These are phyloP conservation scores for Tarsius wallacei DNA, from an alignment of 2,797 vertebrate genomes.

Conservation along the genomic window DNA sequence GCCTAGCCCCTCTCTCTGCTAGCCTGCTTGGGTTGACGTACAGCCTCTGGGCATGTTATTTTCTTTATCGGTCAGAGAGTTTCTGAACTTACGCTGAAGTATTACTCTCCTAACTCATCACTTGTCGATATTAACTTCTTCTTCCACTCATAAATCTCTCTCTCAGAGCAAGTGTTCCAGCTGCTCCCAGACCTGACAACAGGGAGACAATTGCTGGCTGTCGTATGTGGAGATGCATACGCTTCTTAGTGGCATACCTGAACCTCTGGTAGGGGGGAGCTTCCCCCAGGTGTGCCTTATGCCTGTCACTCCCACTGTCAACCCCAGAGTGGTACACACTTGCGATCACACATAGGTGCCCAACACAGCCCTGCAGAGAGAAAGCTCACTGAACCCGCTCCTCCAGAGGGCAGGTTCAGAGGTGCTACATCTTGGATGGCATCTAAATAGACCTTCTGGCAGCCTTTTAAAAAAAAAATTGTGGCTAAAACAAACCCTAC, in stretches of 20 bases:
- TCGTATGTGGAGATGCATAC: rapidly evolving
- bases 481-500: not conserved
- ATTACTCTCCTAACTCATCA: conserved; percentile 69
- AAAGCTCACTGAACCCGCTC: not conserved
- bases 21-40: not conserved
- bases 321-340: not conserved
- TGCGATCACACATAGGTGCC: not conserved
- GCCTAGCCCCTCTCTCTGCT: not conserved
- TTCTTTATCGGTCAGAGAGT: conserved; percentile 43
- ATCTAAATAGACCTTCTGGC: not conserved
- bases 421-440: not conserved
- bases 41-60: not conserved
- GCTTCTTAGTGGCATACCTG: not conserved
- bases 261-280: not conserved
- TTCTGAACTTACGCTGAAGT: conserved; percentile 73
- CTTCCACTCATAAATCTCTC: conserved; percentile 51
- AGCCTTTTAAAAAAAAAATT: not conserved
- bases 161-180: not conserved
- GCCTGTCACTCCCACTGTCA: not conserved
- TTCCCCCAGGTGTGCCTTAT: not conserved
- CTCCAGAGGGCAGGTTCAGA: not conserved
- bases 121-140: conserved; percentile 60
- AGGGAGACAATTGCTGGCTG: not conserved
- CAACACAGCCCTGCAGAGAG: not conserved
- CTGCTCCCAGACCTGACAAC: not conserved